A percentile compares a stretch with the other conserved stretches of the same genome.
These are phyloP conservation scores for Marmota flaviventris DNA, from an alignment of 2,113 vertebrate species.

Conservation along the genomic window DNA sequence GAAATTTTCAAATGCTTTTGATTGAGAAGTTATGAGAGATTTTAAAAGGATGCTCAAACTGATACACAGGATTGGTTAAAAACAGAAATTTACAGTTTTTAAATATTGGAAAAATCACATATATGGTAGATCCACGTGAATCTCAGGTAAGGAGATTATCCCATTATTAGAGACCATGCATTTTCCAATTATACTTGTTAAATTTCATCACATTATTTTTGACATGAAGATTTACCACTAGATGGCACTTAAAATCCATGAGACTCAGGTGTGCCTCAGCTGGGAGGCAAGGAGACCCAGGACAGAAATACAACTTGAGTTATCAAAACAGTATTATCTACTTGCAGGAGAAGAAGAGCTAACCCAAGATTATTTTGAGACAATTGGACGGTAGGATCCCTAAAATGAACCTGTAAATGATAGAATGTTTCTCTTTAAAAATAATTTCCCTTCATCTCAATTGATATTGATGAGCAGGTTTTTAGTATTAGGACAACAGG, in stretches of 20 bases:
- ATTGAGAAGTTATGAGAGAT: neutral
- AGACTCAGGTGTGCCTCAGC: neutral
- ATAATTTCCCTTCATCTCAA: constrained; percentile 35
- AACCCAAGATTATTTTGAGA: constrained; percentile 50
- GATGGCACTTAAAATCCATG: constrained; percentile 82
- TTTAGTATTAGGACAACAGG: constrained; percentile 60
- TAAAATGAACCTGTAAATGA: constrained; percentile 5
- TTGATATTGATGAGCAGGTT: neutral
- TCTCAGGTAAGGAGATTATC: neutral
- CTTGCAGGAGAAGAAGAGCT: constrained; percentile 60
- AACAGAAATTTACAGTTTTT: neutral
- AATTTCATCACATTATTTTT: constrained; percentile 29
- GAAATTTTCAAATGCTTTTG: neutral
- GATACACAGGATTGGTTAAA: neutral
- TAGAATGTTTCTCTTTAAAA: neutral
- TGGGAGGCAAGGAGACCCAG: constrained; percentile 25
- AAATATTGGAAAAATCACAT: constrained; percentile 15
- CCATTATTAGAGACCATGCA: neutral
- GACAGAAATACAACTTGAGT: constrained; percentile 27
- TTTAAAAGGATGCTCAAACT: neutral
- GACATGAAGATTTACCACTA: constrained; percentile 70
- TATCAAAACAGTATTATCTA: constrained; percentile 24
- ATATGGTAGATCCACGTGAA: neutral
- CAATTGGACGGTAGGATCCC: constrained; percentile 38
- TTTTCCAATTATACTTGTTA: neutral